These are phyloP conservation scores for Rhinichthys osculus DNA, from an alignment of 2,797 vertebrate genomes.

Conservation along the genomic window DNA sequence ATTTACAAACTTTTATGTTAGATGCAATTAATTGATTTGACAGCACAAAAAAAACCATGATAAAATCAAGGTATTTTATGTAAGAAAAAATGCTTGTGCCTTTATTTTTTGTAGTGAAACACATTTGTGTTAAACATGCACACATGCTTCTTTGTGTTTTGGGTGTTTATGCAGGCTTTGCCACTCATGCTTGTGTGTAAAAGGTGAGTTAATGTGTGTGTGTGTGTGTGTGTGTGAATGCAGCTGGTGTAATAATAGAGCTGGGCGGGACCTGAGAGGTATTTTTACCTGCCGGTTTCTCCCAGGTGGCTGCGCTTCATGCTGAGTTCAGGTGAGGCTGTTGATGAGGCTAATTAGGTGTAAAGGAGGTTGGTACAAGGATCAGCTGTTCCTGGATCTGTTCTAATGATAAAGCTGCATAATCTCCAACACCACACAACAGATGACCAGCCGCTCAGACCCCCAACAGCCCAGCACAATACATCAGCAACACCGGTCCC, in stretches of 20 bases:
- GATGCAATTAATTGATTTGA: background rate
- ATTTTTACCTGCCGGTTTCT: conserved; percentile 81
- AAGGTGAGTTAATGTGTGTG: conserved; percentile 35
- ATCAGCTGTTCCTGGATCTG: conserved; percentile 91
- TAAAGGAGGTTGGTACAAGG: conserved; percentile 89
- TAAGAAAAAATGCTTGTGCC: background rate
- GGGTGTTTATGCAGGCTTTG: conserved; percentile 13
- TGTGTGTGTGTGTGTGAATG: conserved; percentile 47
- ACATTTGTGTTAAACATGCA: background rate
- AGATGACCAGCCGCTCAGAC: conserved; percentile 87
- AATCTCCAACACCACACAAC: conserved; percentile 89
- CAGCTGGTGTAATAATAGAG: conserved; percentile 85
- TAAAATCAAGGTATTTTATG: background rate
- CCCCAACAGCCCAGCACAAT: conserved; percentile 60
- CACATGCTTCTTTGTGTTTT: background rate
- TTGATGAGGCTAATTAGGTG: conserved; percentile 97
- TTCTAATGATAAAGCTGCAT: conserved; percentile 93
- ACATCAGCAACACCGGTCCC: conserved; percentile 64
- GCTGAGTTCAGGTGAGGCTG: conserved; percentile 84
- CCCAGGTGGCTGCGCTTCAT: conserved; percentile 83
- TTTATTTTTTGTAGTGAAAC: background rate
- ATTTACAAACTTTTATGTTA: background rate
- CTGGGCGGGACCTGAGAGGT: conserved; percentile 85
- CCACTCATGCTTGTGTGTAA: conserved; percentile 36
- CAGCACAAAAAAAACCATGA: no score